Conservation (phyloP, 2,113 vertebrate genomes). For the Osmerus mordax region DNA sequence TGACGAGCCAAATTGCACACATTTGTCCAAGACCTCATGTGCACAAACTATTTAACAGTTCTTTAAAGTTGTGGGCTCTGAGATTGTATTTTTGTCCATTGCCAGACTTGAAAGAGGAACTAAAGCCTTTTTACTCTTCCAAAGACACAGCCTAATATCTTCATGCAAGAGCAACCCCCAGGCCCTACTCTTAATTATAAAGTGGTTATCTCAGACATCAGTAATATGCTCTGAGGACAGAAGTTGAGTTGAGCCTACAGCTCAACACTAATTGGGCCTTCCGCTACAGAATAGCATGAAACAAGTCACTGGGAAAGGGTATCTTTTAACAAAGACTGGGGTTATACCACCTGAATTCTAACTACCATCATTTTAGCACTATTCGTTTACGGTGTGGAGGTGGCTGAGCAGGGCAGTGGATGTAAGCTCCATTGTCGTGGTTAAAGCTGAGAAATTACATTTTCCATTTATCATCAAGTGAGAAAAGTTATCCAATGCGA, state of each 20-base stretch:
- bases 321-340: constrained; percentile 8
- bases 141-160: constrained; percentile 17
- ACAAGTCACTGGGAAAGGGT: constrained; percentile 5
- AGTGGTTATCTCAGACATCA: constrained; percentile 47
- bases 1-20: too few species aligned
- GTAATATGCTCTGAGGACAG: constrained; percentile 34
- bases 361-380: not conserved
- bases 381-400: not conserved
- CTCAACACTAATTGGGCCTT: constrained; percentile 36
- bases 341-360: constrained; percentile 7
- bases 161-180: constrained; percentile 19
- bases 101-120: constrained; percentile 23
- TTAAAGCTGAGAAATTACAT: too few species aligned
- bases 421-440: too few species aligned
- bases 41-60: not conserved
- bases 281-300: constrained; percentile 7
- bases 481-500: too few species aligned
- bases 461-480: too few species aligned
- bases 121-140: constrained; percentile 14
- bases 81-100: not conserved
- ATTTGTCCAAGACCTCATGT: not conserved
- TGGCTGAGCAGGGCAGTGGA: too few species aligned
- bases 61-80: not conserved
- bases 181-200: constrained; percentile 38
- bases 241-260: constrained; percentile 26